A percentile compares a stretch with the other conserved stretches of the same genome.
phyloP scores from a whole-genome alignment of 2,888 invertebrate species.

The Napeogenes inachia region DNA sequence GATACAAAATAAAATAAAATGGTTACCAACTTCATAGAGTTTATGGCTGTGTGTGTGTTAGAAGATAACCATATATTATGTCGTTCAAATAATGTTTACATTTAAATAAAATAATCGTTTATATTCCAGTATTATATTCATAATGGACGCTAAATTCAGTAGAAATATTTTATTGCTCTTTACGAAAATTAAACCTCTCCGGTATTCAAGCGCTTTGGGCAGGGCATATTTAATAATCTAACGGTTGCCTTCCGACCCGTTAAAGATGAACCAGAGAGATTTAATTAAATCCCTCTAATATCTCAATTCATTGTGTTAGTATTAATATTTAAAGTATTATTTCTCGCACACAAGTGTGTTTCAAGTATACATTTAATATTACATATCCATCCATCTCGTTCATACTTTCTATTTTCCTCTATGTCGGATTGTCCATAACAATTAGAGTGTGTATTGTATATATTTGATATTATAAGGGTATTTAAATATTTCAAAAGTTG shows the following conservation, averaged over 20 bases:
- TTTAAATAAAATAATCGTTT: not conserved
- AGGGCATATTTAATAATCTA: not conserved
- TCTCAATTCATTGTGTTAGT: not conserved
- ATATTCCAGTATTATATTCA: not conserved
- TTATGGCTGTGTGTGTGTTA: not conserved
- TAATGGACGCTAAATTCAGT: no score
- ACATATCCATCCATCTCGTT: no score
- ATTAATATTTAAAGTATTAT: not conserved
- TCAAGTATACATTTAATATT: no score
- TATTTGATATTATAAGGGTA: no score
- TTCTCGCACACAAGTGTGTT: not conserved
- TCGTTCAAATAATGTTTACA: not conserved
- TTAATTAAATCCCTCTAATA: constrained; percentile 2
- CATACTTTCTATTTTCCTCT: no score
- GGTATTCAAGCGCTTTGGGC: no score
- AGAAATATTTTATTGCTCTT: no score
- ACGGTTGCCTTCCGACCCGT: not conserved
- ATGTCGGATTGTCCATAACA: no score
- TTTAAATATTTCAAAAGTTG: no score
- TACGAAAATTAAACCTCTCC: no score
- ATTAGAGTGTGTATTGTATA: no score
- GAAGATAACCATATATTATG: not conserved
- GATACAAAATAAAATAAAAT: not conserved
- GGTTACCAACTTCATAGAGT: not conserved
- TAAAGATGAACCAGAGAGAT: not conserved